phyloP scores from a whole-genome alignment of 2,113 vertebrate genomes.

The Morone chrysops region DNA sequence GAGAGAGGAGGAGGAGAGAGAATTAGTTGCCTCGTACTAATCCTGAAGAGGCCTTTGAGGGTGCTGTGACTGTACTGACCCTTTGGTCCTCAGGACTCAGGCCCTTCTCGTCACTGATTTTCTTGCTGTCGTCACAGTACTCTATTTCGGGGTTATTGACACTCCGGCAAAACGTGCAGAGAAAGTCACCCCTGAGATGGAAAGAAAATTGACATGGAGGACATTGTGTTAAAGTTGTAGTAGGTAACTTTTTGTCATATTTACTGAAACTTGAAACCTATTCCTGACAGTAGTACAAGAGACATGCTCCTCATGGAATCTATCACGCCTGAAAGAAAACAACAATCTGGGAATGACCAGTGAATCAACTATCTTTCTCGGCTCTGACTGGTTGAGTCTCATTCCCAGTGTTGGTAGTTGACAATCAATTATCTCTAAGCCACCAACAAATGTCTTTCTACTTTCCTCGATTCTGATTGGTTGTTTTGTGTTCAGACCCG shows the following conservation, averaged over 20 bases:
- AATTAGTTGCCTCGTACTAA: neutral
- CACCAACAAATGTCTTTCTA: no score
- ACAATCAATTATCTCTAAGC: no score
- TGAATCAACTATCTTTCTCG: no score
- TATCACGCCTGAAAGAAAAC: no score
- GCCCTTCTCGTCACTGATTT: slow-evolving; percentile 85
- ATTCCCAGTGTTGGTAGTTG: no score
- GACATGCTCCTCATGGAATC: neutral
- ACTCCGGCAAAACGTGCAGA: slow-evolving; percentile 98
- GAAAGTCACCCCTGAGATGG: slow-evolving; percentile 92
- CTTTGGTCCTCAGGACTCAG: slow-evolving; percentile 94
- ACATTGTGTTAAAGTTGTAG: neutral
- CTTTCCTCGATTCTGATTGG: no score
- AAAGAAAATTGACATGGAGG: slow-evolving; percentile 43
- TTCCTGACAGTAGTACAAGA: no score
- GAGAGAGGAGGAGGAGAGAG: slow-evolving; percentile 51
- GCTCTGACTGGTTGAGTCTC: no score
- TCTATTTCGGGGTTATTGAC: slow-evolving; percentile 93
- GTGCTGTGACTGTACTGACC: slow-evolving; percentile 72
- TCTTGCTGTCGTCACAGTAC: slow-evolving; percentile 95
- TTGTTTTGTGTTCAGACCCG: no score
- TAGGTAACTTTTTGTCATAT: no score
- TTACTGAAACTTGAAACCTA: no score
- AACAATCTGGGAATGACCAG: no score
- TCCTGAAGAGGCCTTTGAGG: neutral